These are phyloP conservation scores for Drosophila testacea DNA, from an alignment of 2,888 invertebrate species.

Conservation along the genomic window DNA sequence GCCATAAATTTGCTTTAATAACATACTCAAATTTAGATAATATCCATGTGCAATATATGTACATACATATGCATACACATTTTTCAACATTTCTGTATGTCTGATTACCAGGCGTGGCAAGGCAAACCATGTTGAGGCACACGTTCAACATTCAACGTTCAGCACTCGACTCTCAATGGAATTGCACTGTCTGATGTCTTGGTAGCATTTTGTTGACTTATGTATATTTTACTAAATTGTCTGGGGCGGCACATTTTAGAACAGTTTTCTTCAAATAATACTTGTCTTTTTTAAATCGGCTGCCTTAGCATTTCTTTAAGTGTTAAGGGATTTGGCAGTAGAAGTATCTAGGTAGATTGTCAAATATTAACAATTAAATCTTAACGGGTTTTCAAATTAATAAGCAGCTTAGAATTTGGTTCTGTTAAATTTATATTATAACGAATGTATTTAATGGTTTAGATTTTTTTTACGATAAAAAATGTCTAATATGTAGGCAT, in stretches of 20 bases:
- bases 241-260: conserved; percentile 30
- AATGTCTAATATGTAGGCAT: too few species aligned
- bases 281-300: conserved; percentile 10
- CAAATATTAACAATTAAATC: background rate
- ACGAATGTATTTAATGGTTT: too few species aligned
- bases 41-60: conserved; percentile 51
- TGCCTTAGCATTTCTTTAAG: conserved; percentile 4
- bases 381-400: background rate
- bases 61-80: conserved; percentile 9
- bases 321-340: conserved; percentile 8
- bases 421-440: background rate
- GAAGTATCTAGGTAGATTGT: background rate
- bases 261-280: conserved; percentile 16
- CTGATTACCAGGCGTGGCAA: conserved; percentile 6
- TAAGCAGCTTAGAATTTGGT: background rate
- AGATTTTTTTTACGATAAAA: too few species aligned
- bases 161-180: conserved; percentile 34
- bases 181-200: conserved; percentile 32
- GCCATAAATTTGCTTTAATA: conserved; percentile 71
- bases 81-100: conserved; percentile 2
- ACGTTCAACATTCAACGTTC: conserved; percentile 8
- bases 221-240: conserved; percentile 42
- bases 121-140: background rate
- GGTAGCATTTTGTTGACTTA: conserved; percentile 37
- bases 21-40: conserved; percentile 76